Percentiles rank a stretch among this genome's conserved stretches.
Conservation (phyloP, 2,888 invertebrate species). For the Deilephila elpenor region DNA sequence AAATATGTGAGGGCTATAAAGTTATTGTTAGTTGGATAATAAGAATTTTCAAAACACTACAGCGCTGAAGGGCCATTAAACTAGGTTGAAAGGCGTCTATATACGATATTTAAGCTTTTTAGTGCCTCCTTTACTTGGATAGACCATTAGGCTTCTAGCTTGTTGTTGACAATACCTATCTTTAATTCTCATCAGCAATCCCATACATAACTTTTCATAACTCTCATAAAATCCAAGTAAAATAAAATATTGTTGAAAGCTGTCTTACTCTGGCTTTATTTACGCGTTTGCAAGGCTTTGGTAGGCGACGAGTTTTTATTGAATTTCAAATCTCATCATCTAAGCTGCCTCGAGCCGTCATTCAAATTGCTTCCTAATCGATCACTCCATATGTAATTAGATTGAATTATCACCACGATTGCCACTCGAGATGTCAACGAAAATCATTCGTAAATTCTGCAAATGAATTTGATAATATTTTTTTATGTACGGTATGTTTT, state of each 20-base stretch:
- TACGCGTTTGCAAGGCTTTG: neutral
- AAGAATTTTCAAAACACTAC: too few relatives aligned
- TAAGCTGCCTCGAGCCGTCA: neutral
- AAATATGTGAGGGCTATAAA: too few relatives aligned
- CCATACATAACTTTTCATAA: too few relatives aligned
- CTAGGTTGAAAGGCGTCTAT: too few relatives aligned
- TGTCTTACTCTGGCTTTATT: neutral
- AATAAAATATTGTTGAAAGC: neutral
- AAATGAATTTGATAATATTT: neutral
- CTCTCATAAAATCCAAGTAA: neutral
- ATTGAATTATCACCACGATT: slow-evolving; percentile 17
- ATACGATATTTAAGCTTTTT: too few relatives aligned
- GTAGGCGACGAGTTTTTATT: slow-evolving; percentile 21
- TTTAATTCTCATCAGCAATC: too few relatives aligned
- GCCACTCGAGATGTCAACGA: neutral
- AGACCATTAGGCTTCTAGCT: too few relatives aligned
- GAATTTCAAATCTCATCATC: slow-evolving; percentile 12
- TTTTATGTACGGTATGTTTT: neutral
- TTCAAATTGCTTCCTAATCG: neutral
- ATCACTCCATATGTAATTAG: slow-evolving; percentile 14
- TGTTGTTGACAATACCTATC: too few relatives aligned
- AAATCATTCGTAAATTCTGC: neutral
- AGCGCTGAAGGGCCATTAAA: too few relatives aligned
- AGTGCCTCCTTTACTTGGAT: too few relatives aligned
- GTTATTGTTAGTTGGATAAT: too few relatives aligned